Base-by-base conservation (phyloP, 2,797 vertebrate species). In the Anguilla obscura region DNA sequence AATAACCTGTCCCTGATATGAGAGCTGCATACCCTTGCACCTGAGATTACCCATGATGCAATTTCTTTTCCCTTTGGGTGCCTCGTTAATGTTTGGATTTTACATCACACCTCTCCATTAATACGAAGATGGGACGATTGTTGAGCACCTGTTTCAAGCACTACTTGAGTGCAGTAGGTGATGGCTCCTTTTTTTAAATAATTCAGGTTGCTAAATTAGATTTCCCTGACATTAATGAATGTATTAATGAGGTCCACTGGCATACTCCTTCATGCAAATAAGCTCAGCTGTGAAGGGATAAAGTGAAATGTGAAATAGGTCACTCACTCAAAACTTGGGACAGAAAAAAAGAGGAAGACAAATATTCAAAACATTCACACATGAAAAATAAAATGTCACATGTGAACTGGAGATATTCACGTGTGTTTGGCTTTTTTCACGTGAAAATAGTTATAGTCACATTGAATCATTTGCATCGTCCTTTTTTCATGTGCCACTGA, bases 221-320 rank as follows among this genome's bases (percentile, higher is more conserved):
- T 93, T 92, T 93, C 87, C 89, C 88, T 92, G 90, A 91, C 91
- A 90, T 92, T 92, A 93, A 93, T 93, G 92, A 90, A 92, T 92
- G 91, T 91, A 92, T 93, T 93, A 93, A 92, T 93, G 93, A 92
- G 91, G 89, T 88, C 91, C 89, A 91, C 90, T 92, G 92, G 92
- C 91, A 91, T 89, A 91, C 87, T 89, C 91, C 90, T 90, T 90
- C 89, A 92, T 92, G 92, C 87, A 91, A 91, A 92, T 91, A 88
- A 92, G 87, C 85, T 76, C 87, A 90, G 90, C 89, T 88, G 88
- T 88, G 88, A 88, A 85, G 88, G 86, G 84, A 89, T 85, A 71
- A 89, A 91, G 88, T 85, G 60, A 36, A 88, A 91, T 89, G 91
- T 92, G 87, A 92, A 93, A 92, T 91, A 89, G 92, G 92, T 92